These are phyloP conservation scores for Ophion ventricosus DNA, from an alignment of 2,888 invertebrate species.

Conservation along the genomic window DNA sequence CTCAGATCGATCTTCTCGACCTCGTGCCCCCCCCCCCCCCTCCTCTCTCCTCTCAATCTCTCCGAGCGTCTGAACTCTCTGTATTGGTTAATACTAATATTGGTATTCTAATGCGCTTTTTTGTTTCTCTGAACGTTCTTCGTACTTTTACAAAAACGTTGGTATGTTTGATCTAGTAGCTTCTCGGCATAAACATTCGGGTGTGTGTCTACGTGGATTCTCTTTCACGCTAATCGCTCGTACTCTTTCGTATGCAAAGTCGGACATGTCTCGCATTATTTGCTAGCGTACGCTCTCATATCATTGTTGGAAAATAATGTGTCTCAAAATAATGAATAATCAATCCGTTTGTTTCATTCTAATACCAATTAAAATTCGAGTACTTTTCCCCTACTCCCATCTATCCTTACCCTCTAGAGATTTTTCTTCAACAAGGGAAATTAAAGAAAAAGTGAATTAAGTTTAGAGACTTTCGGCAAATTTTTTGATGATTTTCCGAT, in stretches of 20 bases:
- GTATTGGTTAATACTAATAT: background rate
- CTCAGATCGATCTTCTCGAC: conserved; percentile 36
- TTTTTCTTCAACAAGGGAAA: background rate
- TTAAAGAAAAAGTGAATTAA: background rate
- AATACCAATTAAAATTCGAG: too few species aligned
- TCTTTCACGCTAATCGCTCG: conserved; percentile 5
- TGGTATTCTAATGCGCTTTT: background rate
- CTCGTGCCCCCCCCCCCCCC: conserved; percentile 8
- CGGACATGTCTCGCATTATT: background rate
- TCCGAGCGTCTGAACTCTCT: background rate
- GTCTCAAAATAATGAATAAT: background rate
- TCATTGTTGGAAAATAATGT: background rate
- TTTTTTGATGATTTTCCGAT: background rate
- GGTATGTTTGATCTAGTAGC: conserved; percentile 1
- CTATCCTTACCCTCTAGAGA: too few species aligned
- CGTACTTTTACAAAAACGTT: conserved; percentile 40
- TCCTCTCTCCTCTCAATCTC: conserved; percentile 21
- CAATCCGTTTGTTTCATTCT: background rate
- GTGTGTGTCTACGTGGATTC: conserved; percentile 15
- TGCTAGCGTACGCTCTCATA: background rate
- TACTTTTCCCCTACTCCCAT: too few species aligned
- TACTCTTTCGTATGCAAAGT: background rate
- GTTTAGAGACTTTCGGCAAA: background rate
- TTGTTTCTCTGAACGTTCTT: conserved; percentile 5
- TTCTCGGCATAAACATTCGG: conserved; percentile 25